Evolutionary conservation across 2,888 invertebrate species (phyloP).

Genomic region (Cantharis rustica): DNA sequence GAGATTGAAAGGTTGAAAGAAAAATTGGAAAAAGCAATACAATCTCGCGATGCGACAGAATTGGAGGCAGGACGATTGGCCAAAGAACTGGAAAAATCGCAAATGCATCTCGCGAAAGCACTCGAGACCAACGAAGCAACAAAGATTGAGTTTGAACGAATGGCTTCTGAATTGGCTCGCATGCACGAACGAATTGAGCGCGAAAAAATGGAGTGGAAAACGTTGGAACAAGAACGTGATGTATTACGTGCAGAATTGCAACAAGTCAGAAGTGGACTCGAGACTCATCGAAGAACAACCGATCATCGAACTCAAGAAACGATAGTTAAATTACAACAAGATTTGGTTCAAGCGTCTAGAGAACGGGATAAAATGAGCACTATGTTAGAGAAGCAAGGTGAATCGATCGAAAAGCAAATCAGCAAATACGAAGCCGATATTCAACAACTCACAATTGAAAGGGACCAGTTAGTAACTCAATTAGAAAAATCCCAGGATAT

Average conservation of each 20-base stretch:
- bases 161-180: constrained; percentile 79
- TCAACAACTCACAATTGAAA: constrained; percentile 82
- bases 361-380: constrained; percentile 80
- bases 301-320: constrained; percentile 76
- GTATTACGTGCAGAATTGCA: constrained; percentile 71
- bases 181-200: constrained; percentile 81
- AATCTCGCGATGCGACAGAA: constrained; percentile 81
- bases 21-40: constrained; percentile 83
- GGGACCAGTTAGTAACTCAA: constrained; percentile 87
- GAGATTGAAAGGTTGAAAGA: constrained; percentile 86
- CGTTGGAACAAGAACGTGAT: constrained; percentile 76
- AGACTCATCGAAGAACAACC: constrained; percentile 67
- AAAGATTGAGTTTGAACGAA: constrained; percentile 82
- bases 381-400: constrained; percentile 77
- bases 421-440: constrained; percentile 84
- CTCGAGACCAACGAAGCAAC: constrained; percentile 83
- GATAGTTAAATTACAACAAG: constrained; percentile 72
- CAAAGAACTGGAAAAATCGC: constrained; percentile 85
- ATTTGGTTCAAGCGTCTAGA: constrained; percentile 70
- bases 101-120: constrained; percentile 80
- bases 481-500: constrained; percentile 92
- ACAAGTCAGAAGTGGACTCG: constrained; percentile 66
- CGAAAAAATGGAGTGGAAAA: constrained; percentile 70
- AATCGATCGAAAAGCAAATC: constrained; percentile 83
- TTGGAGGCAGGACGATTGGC: constrained; percentile 83